Base-by-base conservation (phyloP, 1,140 invertebrate species). In the Liolophura sinensis region DNA sequence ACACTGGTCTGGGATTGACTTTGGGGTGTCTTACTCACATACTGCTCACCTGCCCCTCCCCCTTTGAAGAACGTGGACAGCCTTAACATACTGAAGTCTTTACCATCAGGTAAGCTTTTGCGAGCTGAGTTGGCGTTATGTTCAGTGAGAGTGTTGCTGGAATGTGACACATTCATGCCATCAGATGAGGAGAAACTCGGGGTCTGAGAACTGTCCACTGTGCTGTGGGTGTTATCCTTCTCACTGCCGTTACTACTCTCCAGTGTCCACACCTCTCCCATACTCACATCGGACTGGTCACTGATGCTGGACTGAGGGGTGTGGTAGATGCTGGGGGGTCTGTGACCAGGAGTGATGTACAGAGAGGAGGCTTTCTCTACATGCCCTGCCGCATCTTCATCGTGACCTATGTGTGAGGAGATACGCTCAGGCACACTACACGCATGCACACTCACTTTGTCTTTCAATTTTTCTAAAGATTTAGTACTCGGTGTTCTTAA, bases 1-100 rank as follows among this genome's bases (percentile, higher is more conserved):
- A 79, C 69, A 65, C 82, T 83, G 52, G 75, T 78, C 65, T 77
- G 72, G 0, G 78, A 78, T 7, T 68, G 67, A 6, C 51, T 31
- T 27, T 55, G 31, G 9, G 31, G 31, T 9, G 31, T 40, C 31
- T 40, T 40, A 9, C 31, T 40, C 31, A 40, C 31, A 40, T 40
- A 3, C 31, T 40, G 31, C 9, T 40, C 31, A 40, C 31, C 31
- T 40, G 31, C 9, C 9, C 31, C 31, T 3, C 31, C 31, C 9
- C 31, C 31, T 40, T 40, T 40, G 31, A 40, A 40, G 9, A 40
- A 40, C 9, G 31, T 40, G 31, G 31, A 40, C 31, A 40, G 31
- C 31, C 31, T 40, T 40, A 40, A 40, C 31, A 40, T 40, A 40
- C 31, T 40, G 31, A 40, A 40, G 31, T 40, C 31, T 40, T 40